Evolutionary conservation across 37 sponge, comb jelly and placozoan species (phyloP).

Genomic region (Ianthella basta): DNA sequence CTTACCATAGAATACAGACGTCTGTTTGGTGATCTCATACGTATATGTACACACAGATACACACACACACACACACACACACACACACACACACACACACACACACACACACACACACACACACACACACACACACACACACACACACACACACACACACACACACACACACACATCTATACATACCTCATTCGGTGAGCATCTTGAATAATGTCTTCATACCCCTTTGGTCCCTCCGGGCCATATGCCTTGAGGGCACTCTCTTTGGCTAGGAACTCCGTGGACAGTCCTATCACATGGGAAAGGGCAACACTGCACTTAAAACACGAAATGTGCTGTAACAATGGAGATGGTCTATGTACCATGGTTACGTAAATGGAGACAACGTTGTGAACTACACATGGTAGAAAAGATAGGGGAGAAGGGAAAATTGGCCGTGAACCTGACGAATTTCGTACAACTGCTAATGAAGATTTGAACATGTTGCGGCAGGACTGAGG

Average conservation of each 20-base stretch:
- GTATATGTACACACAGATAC: too few species aligned
- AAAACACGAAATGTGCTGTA: too few species aligned
- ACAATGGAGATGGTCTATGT: too few species aligned
- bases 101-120: conserved; percentile 1
- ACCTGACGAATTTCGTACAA: too few species aligned
- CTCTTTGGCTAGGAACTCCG: conserved; percentile 80
- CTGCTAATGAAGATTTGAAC: too few species aligned
- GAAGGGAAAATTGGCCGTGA: too few species aligned
- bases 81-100: neutral
- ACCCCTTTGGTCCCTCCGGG: conserved; percentile 62
- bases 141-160: neutral
- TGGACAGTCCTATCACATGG: conserved; percentile 85
- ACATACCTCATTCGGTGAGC: conserved; percentile 81
- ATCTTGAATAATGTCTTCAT: conserved; percentile 71
- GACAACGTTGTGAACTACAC: too few species aligned
- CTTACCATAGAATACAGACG: too few species aligned
- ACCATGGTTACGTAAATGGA: too few species aligned
- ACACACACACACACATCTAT: neutral
- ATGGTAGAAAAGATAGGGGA: too few species aligned
- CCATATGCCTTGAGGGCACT: conserved; percentile 58
- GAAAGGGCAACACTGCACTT: neutral
- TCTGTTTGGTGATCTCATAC: too few species aligned
- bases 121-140: neutral
- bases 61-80: neutral
- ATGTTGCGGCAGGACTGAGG: too few species aligned